A percentile compares a stretch with the other conserved stretches of the same genome.
Conservation (phyloP, 64 coral and sea anemone species). For the Dendronephthya gigantea region DNA sequence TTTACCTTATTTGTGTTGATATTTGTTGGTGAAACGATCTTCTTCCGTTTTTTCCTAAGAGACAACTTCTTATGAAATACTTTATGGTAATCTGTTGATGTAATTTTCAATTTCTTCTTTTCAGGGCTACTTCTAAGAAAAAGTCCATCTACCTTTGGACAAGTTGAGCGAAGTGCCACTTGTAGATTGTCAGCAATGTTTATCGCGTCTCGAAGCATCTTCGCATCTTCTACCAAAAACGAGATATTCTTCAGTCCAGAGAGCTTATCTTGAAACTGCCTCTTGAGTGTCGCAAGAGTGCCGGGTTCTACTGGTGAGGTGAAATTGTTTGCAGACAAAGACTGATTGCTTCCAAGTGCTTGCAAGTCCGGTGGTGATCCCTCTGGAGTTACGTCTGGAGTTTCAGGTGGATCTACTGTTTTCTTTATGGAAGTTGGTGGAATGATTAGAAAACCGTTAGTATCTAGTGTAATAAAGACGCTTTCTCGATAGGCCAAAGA, state of each 20-base stretch:
- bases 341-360: too few species aligned
- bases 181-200: background rate
- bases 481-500: slow-evolving; percentile 26
- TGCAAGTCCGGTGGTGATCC: background rate
- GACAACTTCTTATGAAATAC: background rate
- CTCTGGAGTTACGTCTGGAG: background rate
- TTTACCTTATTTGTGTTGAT: background rate
- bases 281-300: background rate
- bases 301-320: background rate
- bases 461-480: slow-evolving; percentile 43
- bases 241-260: slow-evolving; percentile 2
- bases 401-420: background rate
- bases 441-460: background rate
- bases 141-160: slow-evolving; percentile 31
- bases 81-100: slow-evolving; percentile 18
- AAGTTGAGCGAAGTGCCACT: background rate
- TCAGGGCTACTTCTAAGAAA: slow-evolving; percentile 28
- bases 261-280: slow-evolving; percentile 26
- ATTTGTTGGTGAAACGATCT: background rate
- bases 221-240: slow-evolving; percentile 16
- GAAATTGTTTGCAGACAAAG: background rate
- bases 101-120: slow-evolving; percentile 44
- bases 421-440: background rate
- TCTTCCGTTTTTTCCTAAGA: background rate
- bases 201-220: background rate